A percentile compares a stretch with the other conserved stretches of the same genome.
Conservation (phyloP, 2,888 invertebrate species). For the Ligdia adustata region DNA sequence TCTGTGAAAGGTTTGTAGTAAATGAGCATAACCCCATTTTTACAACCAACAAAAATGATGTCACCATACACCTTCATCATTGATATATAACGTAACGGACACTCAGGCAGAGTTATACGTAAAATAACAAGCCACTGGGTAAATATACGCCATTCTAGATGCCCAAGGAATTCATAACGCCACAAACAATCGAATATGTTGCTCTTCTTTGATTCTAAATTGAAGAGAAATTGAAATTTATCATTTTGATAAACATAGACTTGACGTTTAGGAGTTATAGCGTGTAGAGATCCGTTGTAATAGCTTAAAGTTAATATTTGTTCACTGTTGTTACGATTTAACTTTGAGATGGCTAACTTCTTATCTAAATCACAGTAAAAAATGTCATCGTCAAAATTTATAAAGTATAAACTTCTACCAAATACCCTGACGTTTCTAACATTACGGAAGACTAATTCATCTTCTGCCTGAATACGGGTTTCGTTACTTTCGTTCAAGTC, state of each 20-base stretch:
- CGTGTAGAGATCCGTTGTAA: constrained; percentile 1
- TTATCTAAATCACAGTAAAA: constrained; percentile 7
- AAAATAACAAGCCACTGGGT: constrained; percentile 60
- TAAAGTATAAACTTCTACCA: constrained; percentile 4
- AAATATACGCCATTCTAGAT: constrained; percentile 62
- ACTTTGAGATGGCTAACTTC: not conserved
- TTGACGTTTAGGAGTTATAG: not conserved
- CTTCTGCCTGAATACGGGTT: not conserved
- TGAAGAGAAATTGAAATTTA: not conserved
- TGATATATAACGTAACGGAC: constrained; percentile 55
- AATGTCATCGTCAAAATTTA: not conserved
- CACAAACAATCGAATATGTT: constrained; percentile 28
- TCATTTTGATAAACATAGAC: constrained; percentile 2
- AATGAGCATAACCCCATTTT: constrained; percentile 61
- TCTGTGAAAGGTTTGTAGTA: constrained; percentile 57
- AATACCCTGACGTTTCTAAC: constrained; percentile 1
- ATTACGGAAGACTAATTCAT: constrained; percentile 1
- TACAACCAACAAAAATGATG: constrained; percentile 61
- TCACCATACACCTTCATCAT: constrained; percentile 61
- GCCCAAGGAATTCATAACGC: constrained; percentile 59
- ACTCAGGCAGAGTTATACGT: constrained; percentile 51
- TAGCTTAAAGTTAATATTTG: too few relatives aligned
- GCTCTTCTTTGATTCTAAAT: not conserved
- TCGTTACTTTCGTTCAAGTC: not conserved
- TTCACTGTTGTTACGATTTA: not conserved